Percentiles rank a stretch among this genome's conserved stretches.
Evolutionary conservation across 2,113 vertebrate species (phyloP).

Genomic region (Pardalotus punctatus): DNA sequence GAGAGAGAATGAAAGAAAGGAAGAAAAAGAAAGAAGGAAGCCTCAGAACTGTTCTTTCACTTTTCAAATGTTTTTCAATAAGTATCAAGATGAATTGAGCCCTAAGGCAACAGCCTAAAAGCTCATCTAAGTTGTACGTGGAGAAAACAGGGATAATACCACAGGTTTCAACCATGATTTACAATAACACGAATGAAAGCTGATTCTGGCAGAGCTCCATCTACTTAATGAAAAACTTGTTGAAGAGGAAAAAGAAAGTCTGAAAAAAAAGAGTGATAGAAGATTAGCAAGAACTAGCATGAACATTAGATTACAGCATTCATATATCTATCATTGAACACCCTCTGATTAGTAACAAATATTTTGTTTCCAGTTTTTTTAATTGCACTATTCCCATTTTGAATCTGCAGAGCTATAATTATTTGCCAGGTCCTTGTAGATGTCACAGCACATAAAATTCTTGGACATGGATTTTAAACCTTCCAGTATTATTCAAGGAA

Average conservation of each 20-base stretch:
- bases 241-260: neutral
- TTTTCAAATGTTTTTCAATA: neutral
- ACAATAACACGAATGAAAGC: constrained; percentile 16
- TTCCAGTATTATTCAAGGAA: neutral
- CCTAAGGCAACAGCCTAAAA: constrained; percentile 15
- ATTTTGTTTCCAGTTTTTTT: neutral
- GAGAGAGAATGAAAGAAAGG: neutral
- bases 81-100: constrained; percentile 5
- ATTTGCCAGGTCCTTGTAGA: neutral
- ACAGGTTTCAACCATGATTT: constrained; percentile 28
- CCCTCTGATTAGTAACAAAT: constrained; percentile 4
- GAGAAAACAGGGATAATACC: constrained; percentile 37
- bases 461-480: neutral
- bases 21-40: no score
- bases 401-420: neutral
- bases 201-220: constrained; percentile 38
- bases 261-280: neutral
- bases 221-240: constrained; percentile 40
- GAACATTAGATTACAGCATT: neutral
- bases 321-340: neutral
- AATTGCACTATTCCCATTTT: neutral
- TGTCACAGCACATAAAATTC: neutral
- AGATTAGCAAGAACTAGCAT: constrained; percentile 22
- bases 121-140: neutral
- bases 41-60: neutral